Evolutionary conservation across 1,140 invertebrate species (phyloP).

Genomic region (Helicoverpa zea): DNA sequence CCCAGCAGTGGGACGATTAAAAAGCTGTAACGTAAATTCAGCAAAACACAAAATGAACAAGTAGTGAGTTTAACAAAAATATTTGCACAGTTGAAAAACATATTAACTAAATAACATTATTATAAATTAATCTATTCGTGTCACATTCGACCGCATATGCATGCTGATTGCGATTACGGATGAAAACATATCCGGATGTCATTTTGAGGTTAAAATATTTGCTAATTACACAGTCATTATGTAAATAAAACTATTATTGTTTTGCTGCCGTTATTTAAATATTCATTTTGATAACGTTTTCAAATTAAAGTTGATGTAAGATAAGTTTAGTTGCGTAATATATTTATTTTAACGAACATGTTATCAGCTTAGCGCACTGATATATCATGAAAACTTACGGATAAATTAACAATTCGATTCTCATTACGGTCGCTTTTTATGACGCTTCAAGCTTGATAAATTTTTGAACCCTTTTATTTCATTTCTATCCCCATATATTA

Average conservation of each 20-base stretch:
- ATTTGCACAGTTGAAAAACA: too few species aligned
- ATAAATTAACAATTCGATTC: not conserved
- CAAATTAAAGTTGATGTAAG: too few species aligned
- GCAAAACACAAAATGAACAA: too few species aligned
- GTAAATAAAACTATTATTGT: not conserved
- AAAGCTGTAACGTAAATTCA: too few species aligned
- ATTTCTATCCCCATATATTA: constrained; percentile 12
- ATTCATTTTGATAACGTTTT: not conserved
- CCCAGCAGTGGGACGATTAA: too few species aligned
- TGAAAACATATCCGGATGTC: not conserved
- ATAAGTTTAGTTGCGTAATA: too few species aligned
- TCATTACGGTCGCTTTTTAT: not conserved
- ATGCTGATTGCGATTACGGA: constrained; percentile 12
- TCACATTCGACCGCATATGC: not conserved
- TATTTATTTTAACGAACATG: too few species aligned
- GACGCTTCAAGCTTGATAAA: not conserved
- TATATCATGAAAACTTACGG: not conserved
- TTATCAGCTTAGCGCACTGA: too few species aligned
- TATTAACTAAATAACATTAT: not conserved
- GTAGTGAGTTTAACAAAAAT: too few species aligned
- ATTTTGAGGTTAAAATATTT: constrained; percentile 11
- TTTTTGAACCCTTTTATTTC: not conserved
- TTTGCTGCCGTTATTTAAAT: not conserved
- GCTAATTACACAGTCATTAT: constrained; percentile 1
- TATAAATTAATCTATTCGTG: constrained; percentile 3